These are phyloP conservation scores for Halesus radiatus DNA, from an alignment of 1,140 invertebrate genomes.

Conservation along the genomic window DNA sequence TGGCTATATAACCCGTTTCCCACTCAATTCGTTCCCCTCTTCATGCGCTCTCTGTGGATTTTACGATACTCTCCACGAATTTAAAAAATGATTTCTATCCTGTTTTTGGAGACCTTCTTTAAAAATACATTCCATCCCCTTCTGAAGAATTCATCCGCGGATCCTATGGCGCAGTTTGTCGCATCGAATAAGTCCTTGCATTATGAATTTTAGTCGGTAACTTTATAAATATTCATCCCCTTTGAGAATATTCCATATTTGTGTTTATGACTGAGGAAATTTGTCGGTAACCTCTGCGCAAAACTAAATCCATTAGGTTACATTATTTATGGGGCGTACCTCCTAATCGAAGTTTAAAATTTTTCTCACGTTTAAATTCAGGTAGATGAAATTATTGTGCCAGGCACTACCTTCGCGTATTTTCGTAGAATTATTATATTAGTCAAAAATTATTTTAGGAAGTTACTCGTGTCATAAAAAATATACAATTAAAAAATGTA, in stretches of 20 bases:
- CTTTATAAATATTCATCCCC: conserved; percentile 3
- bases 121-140: not conserved
- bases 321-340: not conserved
- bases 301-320: not conserved
- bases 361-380: too few species aligned
- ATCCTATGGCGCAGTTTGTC: conserved; percentile 19
- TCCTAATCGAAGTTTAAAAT: too few species aligned
- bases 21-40: not conserved
- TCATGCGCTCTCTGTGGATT: not conserved
- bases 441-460: too few species aligned
- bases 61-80: not conserved
- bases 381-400: too few species aligned
- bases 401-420: too few species aligned
- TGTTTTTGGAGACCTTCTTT: not conserved
- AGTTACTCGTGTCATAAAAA: too few species aligned
- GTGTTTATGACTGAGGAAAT: not conserved
- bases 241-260: not conserved
- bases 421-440: too few species aligned
- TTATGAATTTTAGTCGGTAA: not conserved
- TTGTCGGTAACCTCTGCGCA: not conserved
- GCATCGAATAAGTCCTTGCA: conserved; percentile 5
- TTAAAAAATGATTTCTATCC: conserved; percentile 22
- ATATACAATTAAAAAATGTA: too few species aligned
- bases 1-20: not conserved
- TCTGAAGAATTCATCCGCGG: not conserved